Evolutionary conservation across 1,140 invertebrate species (phyloP), one percentile per base, ranked within the genome.

Genomic region (Prorops nasuta): DNA sequence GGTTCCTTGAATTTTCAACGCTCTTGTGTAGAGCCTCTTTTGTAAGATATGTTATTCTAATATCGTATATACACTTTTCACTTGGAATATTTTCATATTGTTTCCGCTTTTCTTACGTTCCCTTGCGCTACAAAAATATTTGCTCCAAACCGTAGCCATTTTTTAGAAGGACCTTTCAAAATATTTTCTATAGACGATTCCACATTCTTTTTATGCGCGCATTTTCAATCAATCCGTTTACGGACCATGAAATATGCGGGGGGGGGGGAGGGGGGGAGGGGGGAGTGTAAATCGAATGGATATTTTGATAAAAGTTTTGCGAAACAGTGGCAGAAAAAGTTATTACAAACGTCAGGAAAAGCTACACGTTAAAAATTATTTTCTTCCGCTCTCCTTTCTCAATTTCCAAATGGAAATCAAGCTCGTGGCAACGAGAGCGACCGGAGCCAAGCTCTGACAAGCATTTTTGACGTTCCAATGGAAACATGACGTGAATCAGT

Each of bases 401-500:
- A 60, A 60, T 60, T 60, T 60, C 53, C 60, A 56, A 49, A 60
- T 60, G 53, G 58, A 60, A 60, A 60, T 60, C 53, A 49, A 38
- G 21, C 39, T 20, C 39, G 52, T 51, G 39, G 43, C 34, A 45
- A 49, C 35, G 35, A 51, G 38, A 18, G 19, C 31, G 35, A 32
- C 21, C 34, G 28, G 16, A 37, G 28, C 39, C n/a, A n/a, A n/a
- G n/a, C n/a, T n/a, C 20, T 60, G 57, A 56, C 53, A 42, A 56
- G 48, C 53, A 21, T 12, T 59, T 34, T 44, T 44, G 31, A 21
- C 47, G 31, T 28, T 24, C 28, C 56, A 57, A 52, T 49, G 17
- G 49, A 47, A 44, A 41, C 39, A 38, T 44, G 54, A 43, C 35
- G 32, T 41, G 24, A 56, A 51, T 56, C 48, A 21, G 21, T 34